A percentile compares a stretch with the other conserved stretches of the same genome.
phyloP scores from a whole-genome alignment of 1,140 invertebrate species.

The Tetranychus cinnabarinus region DNA sequence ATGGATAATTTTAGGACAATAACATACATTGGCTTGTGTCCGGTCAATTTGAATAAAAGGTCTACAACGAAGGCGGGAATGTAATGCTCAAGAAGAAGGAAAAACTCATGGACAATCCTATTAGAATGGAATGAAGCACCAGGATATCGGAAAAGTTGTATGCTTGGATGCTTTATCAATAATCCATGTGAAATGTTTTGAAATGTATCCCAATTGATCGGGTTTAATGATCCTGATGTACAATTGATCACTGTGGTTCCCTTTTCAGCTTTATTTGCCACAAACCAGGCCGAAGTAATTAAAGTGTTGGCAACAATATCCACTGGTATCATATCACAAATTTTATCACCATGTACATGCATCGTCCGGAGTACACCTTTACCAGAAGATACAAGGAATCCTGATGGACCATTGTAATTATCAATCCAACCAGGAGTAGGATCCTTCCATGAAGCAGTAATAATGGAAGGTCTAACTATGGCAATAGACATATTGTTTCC shows the following conservation, averaged over 20 bases:
- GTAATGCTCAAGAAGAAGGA: slow-evolving; percentile 10
- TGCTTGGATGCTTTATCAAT: slow-evolving; percentile 11
- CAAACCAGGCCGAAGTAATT: slow-evolving; percentile 16
- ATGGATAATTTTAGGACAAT: not conserved
- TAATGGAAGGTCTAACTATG: slow-evolving; percentile 30
- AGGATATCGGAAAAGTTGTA: slow-evolving; percentile 10
- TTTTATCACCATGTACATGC: slow-evolving; percentile 12
- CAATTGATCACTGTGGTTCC: not conserved
- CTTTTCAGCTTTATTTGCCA: not conserved
- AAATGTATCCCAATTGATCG: slow-evolving; percentile 47
- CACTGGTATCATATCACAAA: slow-evolving; percentile 19
- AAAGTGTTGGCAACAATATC: slow-evolving; percentile 19
- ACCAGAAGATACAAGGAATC: slow-evolving; percentile 15
- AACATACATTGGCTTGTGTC: slow-evolving; percentile 12
- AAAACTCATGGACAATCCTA: slow-evolving; percentile 4
- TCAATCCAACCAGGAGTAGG: slow-evolving; percentile 26
- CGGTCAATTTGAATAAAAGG: slow-evolving; percentile 7
- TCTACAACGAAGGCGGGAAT: slow-evolving; percentile 11
- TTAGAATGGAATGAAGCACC: slow-evolving; percentile 9
- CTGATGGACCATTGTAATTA: slow-evolving; percentile 21
- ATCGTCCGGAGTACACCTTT: slow-evolving; percentile 19
- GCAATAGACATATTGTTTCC: slow-evolving; percentile 22
- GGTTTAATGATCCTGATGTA: slow-evolving; percentile 9
- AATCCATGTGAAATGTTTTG: slow-evolving; percentile 9
- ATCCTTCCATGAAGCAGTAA: slow-evolving; percentile 29